Evolutionary conservation across 2,797 vertebrate genomes (phyloP), one percentile per base, ranked within the genome.

Genomic region (Pantherophis vulpinus): DNA sequence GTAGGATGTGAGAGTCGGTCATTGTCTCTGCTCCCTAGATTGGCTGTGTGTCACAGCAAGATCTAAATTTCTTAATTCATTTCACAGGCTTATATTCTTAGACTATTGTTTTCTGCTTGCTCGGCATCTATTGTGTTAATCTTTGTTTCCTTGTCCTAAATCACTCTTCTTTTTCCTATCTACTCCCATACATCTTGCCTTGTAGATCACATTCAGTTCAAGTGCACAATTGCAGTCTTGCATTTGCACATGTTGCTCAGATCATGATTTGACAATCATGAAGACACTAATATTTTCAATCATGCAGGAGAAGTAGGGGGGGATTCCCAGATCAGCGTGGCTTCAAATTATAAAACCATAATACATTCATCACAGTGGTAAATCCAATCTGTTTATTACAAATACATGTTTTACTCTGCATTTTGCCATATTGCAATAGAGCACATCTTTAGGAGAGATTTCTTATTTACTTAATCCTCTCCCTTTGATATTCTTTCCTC

Each of bases 401-500:
- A 91, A 89, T 27, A 16, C 12, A 1, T 92, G 32, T 93, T 92
- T 14, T n/a, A 63, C 7, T 93, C n/a, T 94, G 32, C 20, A 16
- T 89, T 95, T 94, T 63, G 91, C 94, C 74, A 83, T 16, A 2
- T 18, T 29, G 37, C 42, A 32, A 25, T 5, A 86, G 23, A 14
- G 56, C 2, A 11, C 61, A 0, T 0, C 59, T 56, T 94, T 93
- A 3, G 29, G 91, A 94, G 58, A 63, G 51, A 18, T 87, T 90
- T 27, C 16, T 83, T 92, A 90, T 92, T 95, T 63, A 8, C 66
- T 94, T 95, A 95, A 95, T 95, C 74, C 20, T 93, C 63, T 94
- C 87, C 86, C 32, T 32, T 0, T 91, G 18, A 92, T 20, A 60
- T 92, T 9, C 87, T 2, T 27, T 10, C 55, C 1, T 89, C 92